Base-by-base conservation (phyloP, 1,140 invertebrate genomes). In the Cryptotermes secundus region DNA sequence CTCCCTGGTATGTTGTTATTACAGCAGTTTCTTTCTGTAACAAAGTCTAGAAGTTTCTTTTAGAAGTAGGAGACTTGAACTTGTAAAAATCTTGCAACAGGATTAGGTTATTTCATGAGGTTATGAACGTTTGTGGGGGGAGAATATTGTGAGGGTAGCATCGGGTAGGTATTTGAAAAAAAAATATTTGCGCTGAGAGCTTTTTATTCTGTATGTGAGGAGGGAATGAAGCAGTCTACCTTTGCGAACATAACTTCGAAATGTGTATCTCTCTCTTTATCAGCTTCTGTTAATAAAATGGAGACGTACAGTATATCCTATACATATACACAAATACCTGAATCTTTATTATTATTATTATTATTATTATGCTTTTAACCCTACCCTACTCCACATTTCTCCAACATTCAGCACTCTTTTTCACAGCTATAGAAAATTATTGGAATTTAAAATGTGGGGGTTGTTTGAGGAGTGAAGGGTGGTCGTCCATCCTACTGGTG, bases 391-490 rank as follows among this genome's bases (percentile, higher is more conserved):
- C 59, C 59, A 31, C 31, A 72, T 72, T 16, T 72, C 59, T 72
- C 59, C 14, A 72, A 72, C 59, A 72, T 72, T 14, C n/a, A 72
- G 59, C 59, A 72, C 59, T 72, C 59, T 72, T 59, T 59, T 72
- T 72, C 59, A 72, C 59, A 72, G 59, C 59, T 72, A 72, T 72
- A 72, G 59, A 72, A 72, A 72, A 72, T 72, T 72, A 72, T 72
- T 72, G 59, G 59, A 72, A 72, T 72, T 72, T 72, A 72, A 72
- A 72, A 72, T 72, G 59, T n/a, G n/a, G 59, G 59, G 59, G 59
- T n/a, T 31, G 59, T 72, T 72, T 31, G 26, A 72, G 59, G 59
- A 22, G 53, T n/a, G 53, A 59, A 59, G 53, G 59, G 59, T 72
- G 59, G 59, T 72, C 26, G 59, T 72, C 26, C n/a, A 72, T 72